Conservation (phyloP, 2,797 vertebrate genomes). For the Acrossocheilus wenchowensis region DNA sequence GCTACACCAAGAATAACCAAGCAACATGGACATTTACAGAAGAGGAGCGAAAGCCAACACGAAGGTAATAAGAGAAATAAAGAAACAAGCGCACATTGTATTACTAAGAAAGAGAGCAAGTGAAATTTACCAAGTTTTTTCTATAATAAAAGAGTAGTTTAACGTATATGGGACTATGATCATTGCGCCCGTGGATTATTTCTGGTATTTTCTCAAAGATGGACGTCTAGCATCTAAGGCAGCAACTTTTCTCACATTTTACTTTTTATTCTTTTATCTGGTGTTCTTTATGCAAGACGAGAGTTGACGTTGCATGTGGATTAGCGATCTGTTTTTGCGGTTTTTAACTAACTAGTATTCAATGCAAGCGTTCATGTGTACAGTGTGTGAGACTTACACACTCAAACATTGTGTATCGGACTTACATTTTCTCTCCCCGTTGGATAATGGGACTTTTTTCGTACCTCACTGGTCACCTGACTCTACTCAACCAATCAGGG, state of each 20-base stretch:
- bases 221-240: conserved; percentile 71
- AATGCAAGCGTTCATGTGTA: conserved; percentile 64
- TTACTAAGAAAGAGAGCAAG: conserved; percentile 76
- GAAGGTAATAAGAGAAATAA: conserved; percentile 68
- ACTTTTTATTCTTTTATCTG: conserved; percentile 65
- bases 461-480: conserved; percentile 85
- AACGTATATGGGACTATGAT: conserved; percentile 75
- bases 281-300: conserved; percentile 67
- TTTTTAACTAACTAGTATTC: conserved; percentile 67
- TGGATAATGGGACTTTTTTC: conserved; percentile 68
- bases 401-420: conserved; percentile 56
- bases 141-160: conserved; percentile 74
- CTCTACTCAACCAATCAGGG: conserved; percentile 86
- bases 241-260: conserved; percentile 71
- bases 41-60: conserved; percentile 78
- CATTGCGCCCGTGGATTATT: conserved; percentile 79
- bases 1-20: conserved; percentile 72
- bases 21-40: conserved; percentile 72
- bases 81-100: conserved; percentile 73
- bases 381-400: conserved; percentile 68
- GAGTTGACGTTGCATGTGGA: conserved; percentile 72
- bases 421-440: conserved; percentile 60
- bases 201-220: conserved; percentile 69
- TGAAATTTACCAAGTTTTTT: conserved; percentile 70
- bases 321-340: conserved; percentile 66